Conservation (phyloP, 2,797 vertebrate genomes). For the Delichon dasypus region DNA sequence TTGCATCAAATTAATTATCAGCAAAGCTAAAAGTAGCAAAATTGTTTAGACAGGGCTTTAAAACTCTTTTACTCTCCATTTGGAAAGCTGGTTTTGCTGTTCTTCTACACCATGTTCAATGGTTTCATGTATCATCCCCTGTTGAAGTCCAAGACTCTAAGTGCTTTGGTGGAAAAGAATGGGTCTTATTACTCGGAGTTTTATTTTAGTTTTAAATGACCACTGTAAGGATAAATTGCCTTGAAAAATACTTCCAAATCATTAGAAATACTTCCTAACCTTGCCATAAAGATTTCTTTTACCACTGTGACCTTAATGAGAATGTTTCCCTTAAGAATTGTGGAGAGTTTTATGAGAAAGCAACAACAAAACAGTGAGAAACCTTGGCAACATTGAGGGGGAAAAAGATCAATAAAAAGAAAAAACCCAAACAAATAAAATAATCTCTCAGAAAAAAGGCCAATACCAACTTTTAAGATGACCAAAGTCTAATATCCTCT, state of each 20-base stretch:
- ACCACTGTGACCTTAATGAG: constrained; percentile 16
- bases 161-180: constrained; percentile 20
- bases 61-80: not conserved
- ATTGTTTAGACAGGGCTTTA: not conserved
- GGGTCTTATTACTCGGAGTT: not conserved
- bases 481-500: constrained; percentile 45
- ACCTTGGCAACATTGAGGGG: not conserved
- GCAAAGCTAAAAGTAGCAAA: not conserved
- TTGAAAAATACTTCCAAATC: constrained; percentile 24
- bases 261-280: constrained; percentile 21
- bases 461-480: constrained; percentile 55
- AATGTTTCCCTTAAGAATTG: constrained; percentile 33
- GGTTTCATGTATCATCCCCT: constrained; percentile 1
- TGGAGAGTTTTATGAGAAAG: constrained; percentile 14
- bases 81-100: not conserved
- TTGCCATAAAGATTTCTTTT: constrained; percentile 28
- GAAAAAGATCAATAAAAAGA: constrained; percentile 6
- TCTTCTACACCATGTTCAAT: not conserved
- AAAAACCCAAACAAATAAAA: constrained; percentile 4
- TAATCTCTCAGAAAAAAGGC: constrained; percentile 27
- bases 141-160: not conserved
- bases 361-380: constrained; percentile 39
- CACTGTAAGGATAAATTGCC: constrained; percentile 31
- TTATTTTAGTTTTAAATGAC: constrained; percentile 42
- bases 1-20: not conserved